Conservation (phyloP, 2,113 vertebrate species). For the Pavo muticus region DNA sequence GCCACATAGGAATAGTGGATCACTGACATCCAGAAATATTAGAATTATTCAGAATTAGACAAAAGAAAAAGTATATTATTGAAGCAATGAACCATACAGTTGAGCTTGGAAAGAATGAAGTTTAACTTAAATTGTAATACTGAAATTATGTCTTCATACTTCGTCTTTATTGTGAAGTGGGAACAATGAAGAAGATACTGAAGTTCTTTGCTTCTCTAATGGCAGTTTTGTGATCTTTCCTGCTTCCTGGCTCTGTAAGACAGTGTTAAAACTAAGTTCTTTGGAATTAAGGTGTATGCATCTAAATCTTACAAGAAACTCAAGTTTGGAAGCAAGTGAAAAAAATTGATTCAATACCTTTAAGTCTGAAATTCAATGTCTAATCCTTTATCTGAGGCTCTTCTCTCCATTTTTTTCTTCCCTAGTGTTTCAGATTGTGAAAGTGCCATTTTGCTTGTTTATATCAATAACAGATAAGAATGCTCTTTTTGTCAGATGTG, state of each 20-base stretch:
- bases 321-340: not conserved
- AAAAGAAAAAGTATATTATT: not conserved
- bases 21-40: not conserved
- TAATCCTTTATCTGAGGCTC: not conserved
- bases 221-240: not conserved
- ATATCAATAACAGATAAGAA: not conserved
- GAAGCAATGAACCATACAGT: not conserved
- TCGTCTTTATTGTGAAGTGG: not conserved
- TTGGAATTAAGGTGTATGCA: not conserved
- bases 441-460: not conserved
- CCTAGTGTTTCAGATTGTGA: not conserved
- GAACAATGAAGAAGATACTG: not conserved
- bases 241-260: not conserved
- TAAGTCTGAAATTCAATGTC: not conserved
- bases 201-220: not conserved
- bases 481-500: not conserved
- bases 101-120: not conserved
- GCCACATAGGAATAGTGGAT: not conserved
- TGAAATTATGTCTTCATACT: not conserved
- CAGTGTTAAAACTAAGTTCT: not conserved
- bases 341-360: not conserved
- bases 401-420: not conserved
- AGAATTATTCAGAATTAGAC: not conserved
- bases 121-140: not conserved
- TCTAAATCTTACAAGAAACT: not conserved